phyloP scores from a whole-genome alignment of 2,113 vertebrate species.

The Gracilinanus agilis region DNA sequence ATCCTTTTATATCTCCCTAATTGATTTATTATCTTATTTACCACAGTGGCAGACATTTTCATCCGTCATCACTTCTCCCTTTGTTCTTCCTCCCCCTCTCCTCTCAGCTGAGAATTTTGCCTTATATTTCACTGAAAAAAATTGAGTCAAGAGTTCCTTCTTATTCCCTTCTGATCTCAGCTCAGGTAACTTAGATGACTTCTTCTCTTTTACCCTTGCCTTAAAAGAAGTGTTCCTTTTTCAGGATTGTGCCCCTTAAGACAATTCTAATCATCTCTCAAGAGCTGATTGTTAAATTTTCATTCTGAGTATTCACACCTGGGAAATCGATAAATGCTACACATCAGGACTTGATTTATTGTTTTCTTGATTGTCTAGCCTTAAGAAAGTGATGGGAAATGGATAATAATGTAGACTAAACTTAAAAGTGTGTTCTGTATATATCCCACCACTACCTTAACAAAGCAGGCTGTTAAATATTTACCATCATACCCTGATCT shows the following conservation, averaged over 20 bases:
- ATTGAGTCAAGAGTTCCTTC: background rate
- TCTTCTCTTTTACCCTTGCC: background rate
- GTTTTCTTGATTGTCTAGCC: background rate
- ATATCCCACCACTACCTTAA: background rate
- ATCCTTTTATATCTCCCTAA: too few species aligned
- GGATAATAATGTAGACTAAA: background rate
- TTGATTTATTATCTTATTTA: background rate
- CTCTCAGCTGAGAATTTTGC: background rate
- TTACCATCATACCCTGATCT: background rate
- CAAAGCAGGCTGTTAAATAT: background rate
- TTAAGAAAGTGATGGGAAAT: background rate
- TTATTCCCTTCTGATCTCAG: background rate
- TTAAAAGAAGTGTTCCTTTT: background rate
- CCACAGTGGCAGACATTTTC: background rate
- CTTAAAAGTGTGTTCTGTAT: background rate
- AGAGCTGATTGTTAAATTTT: background rate
- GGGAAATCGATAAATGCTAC: background rate
- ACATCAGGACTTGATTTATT: background rate
- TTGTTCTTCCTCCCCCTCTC: background rate
- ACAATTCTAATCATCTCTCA: background rate
- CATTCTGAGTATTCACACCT: background rate
- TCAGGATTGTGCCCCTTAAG: background rate
- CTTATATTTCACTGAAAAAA: background rate
- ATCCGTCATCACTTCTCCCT: background rate
- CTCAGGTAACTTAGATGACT: background rate